These are phyloP conservation scores for Polyergus mexicanus DNA, from an alignment of 1,140 invertebrate species.

Conservation along the genomic window DNA sequence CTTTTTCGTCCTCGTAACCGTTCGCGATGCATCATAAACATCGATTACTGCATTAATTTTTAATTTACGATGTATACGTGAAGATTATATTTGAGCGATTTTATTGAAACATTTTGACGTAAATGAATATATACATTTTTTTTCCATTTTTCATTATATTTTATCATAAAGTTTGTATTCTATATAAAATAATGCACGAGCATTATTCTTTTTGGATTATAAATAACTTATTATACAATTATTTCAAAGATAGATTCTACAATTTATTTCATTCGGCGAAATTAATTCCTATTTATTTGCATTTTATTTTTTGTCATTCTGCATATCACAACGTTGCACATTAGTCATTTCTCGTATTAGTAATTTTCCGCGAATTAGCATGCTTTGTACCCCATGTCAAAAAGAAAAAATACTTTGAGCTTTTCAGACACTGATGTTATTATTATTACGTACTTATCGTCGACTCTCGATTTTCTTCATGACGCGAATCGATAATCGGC, in stretches of 20 bases:
- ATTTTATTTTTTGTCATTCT: not conserved
- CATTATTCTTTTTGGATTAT: not conserved
- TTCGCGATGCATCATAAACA: not conserved
- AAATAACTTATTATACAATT: not conserved
- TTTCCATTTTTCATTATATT: not conserved
- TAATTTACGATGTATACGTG: conserved; percentile 40
- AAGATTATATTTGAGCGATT: conserved; percentile 23
- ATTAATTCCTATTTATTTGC: not conserved
- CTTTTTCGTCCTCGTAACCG: not conserved
- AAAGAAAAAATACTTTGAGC: not conserved
- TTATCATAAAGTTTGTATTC: not conserved
- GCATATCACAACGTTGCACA: not conserved
- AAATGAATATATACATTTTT: not conserved
- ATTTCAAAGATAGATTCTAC: conserved; percentile 1
- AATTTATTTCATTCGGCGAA: conserved; percentile 1
- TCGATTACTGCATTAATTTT: conserved; percentile 43
- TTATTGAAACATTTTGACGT: conserved; percentile 7
- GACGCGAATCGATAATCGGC: conserved; percentile 20
- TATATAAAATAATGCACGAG: not conserved
- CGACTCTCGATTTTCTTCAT: conserved; percentile 12
- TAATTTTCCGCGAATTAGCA: conserved; percentile 20
- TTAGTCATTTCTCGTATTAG: not conserved
- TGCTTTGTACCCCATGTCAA: not conserved
- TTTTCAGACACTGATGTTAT: not conserved
- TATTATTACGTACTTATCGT: conserved; percentile 28